A percentile compares a stretch with the other conserved stretches of the same genome.
These are phyloP conservation scores for Drosophila paulistorum DNA, from an alignment of 1,140 invertebrate genomes.

Conservation along the genomic window DNA sequence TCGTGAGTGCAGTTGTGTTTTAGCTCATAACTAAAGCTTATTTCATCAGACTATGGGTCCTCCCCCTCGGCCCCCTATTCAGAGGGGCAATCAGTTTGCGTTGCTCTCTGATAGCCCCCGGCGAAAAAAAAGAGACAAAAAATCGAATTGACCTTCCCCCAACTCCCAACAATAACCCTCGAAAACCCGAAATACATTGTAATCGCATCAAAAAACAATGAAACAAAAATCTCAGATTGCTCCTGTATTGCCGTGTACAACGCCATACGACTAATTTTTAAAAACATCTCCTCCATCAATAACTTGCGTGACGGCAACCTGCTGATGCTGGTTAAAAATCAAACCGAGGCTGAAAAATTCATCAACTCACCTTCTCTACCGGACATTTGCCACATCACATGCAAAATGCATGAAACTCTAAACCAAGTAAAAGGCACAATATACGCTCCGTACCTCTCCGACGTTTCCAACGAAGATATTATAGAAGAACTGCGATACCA, in stretches of 20 bases:
- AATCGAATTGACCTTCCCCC: neutral
- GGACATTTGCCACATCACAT: too few species aligned
- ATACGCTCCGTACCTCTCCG: constrained; percentile 13
- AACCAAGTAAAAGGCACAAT: constrained; percentile 11
- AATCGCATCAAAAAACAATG: neutral
- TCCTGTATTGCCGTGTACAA: constrained; percentile 16
- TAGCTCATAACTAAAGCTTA: constrained; percentile 6
- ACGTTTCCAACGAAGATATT: constrained; percentile 5
- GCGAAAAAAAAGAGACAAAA: constrained; percentile 5
- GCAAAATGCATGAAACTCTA: neutral
- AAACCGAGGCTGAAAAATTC: neutral
- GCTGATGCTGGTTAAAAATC: constrained; percentile 15
- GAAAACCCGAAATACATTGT: neutral
- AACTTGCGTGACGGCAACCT: constrained; percentile 16
- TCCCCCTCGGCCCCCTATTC: constrained; percentile 3
- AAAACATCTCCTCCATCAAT: constrained; percentile 3
- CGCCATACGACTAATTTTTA: constrained; percentile 7
- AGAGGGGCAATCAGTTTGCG: neutral
- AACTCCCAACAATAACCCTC: constrained; percentile 1
- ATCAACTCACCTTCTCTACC: too few species aligned
- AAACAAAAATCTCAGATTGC: constrained; percentile 12
- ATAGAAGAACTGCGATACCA: constrained; percentile 17
- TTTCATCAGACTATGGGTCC: constrained; percentile 1
- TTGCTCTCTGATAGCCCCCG: neutral
- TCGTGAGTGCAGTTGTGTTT: neutral